Conservation (phyloP, 2,797 vertebrate species). For the Euphonia xanthogaster region DNA sequence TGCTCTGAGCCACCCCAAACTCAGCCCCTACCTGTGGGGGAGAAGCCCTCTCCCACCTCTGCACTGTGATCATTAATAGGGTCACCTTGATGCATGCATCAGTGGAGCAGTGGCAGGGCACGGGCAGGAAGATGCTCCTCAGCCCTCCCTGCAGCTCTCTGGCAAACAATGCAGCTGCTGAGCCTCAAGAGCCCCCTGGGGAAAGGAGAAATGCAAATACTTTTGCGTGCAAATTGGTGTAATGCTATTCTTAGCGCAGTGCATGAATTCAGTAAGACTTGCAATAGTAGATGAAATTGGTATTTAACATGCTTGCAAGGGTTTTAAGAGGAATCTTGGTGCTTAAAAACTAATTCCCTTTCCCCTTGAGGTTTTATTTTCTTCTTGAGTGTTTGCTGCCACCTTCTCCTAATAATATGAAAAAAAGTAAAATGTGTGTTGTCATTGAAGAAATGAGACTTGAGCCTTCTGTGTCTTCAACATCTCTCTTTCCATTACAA, state of each 20-base stretch:
- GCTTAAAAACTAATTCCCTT: neutral
- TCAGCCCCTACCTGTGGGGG: neutral
- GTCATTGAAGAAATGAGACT: neutral
- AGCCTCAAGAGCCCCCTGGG: neutral
- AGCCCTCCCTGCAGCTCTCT: neutral
- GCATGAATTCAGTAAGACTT: neutral
- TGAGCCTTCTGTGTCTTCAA: rapidly evolving
- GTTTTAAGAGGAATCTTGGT: neutral
- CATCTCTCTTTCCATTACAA: neutral
- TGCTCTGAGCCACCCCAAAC: rapidly evolving
- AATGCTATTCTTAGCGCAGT: neutral
- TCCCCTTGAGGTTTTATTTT: neutral
- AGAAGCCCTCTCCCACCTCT: neutral
- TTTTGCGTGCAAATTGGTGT: neutral
- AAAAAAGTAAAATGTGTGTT: neutral
- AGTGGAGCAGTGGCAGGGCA: neutral
- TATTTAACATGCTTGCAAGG: neutral
- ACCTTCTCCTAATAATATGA: neutral
- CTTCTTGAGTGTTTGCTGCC: neutral
- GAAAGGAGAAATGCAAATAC: neutral
- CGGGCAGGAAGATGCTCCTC: neutral
- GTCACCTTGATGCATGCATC: rapidly evolving
- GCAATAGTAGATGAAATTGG: neutral
- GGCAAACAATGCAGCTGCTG: neutral
- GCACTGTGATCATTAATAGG: neutral